Conservation (phyloP, 2,888 invertebrate species). For the Prostheceraeus crozeri region DNA sequence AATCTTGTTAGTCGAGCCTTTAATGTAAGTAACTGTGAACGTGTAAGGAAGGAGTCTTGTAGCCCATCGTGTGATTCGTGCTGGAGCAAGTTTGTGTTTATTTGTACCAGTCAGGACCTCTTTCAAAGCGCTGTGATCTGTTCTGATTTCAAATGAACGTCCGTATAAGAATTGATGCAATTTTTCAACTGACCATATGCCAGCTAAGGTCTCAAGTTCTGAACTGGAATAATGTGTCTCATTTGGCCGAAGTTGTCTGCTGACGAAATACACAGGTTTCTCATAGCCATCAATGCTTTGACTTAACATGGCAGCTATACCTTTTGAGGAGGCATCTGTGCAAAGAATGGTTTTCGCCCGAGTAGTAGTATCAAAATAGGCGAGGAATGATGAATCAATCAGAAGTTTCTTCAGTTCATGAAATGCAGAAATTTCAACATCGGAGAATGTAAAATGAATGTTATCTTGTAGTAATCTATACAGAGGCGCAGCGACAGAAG, state of each 20-base stretch:
- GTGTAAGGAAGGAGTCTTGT: no score
- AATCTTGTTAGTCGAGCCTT: no score
- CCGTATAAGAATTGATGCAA: constrained; percentile 26
- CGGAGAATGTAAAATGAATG: no score
- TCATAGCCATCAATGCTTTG: constrained; percentile 20
- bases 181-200: constrained; percentile 6
- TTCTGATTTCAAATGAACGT: constrained; percentile 17
- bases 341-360: constrained; percentile 21
- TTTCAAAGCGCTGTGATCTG: no score
- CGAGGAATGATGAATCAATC: no score
- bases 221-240: constrained; percentile 21
- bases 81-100: no score
- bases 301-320: constrained; percentile 18
- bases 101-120: no score
- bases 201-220: constrained; percentile 26
- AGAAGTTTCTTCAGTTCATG: no score
- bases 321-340: constrained; percentile 23
- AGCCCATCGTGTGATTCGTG: no score
- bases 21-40: no score
- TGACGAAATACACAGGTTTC: constrained; percentile 15
- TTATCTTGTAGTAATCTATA: constrained; percentile 3
- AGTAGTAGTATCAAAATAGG: constrained; percentile 15
- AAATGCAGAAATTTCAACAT: no score
- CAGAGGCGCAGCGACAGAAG: constrained; percentile 8
- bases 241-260: constrained; percentile 17